Evolutionary conservation across 2,113 vertebrate species (phyloP).

Genomic region (Alethe diademata): DNA sequence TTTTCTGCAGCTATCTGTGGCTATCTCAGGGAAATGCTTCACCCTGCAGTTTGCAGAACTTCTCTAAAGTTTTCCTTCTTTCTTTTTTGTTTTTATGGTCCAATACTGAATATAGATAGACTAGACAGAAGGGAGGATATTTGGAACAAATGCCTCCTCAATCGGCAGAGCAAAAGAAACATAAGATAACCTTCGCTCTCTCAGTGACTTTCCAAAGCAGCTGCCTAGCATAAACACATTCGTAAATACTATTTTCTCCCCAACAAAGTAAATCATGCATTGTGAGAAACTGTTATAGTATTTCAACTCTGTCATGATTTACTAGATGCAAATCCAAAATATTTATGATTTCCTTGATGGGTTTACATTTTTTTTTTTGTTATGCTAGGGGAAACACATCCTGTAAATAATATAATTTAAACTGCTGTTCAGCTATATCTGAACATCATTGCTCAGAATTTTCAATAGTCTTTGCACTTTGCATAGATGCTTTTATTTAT

Average conservation of each 20-base stretch:
- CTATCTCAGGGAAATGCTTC: neutral
- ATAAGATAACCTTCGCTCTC: neutral
- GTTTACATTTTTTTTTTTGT: slow-evolving; percentile 19
- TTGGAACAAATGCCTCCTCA: neutral
- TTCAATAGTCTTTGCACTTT: neutral
- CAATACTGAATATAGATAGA: neutral
- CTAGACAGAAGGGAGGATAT: neutral
- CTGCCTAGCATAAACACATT: neutral
- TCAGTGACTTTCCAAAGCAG: neutral
- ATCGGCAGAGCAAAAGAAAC: neutral
- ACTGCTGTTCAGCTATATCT: neutral
- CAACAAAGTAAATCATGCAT: neutral
- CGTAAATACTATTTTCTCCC: neutral
- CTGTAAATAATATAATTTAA: slow-evolving; percentile 56
- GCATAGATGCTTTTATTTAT: slow-evolving; percentile 9
- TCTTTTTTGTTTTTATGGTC: neutral
- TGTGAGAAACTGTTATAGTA: neutral
- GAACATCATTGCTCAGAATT: neutral
- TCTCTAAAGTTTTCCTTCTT: neutral
- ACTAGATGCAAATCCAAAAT: slow-evolving; percentile 11
- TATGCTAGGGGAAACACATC: neutral
- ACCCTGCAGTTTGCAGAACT: neutral
- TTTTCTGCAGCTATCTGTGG: neutral
- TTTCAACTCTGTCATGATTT: slow-evolving; percentile 40
- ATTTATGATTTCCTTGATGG: slow-evolving; percentile 40